phyloP scores from a whole-genome alignment of 2,113 vertebrate genomes.

The human region DNA sequence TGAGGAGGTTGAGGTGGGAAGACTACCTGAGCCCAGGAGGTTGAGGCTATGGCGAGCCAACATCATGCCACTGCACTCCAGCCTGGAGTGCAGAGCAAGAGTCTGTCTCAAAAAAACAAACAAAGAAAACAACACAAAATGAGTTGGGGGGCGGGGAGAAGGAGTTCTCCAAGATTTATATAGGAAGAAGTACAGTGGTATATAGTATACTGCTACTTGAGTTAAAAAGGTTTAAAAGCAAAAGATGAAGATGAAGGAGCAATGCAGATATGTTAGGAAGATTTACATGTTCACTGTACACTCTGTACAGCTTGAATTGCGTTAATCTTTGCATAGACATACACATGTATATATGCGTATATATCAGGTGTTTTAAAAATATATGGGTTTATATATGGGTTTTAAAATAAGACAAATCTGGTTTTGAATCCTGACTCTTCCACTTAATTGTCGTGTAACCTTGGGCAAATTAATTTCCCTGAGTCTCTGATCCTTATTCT shows the following conservation, averaged over 20 bases:
- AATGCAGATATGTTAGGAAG: not conserved
- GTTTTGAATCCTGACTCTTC: conserved; percentile 28
- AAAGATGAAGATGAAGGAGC: not conserved
- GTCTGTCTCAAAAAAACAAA: no score
- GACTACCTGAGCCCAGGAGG: no score
- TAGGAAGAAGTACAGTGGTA: not conserved
- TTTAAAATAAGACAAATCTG: conserved; percentile 31
- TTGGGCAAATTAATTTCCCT: conserved; percentile 19
- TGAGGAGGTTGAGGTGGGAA: no score
- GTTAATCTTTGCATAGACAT: not conserved
- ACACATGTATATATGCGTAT: not conserved
- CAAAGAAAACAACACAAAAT: no score
- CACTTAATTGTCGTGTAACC: conserved; percentile 1
- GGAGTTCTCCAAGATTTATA: not conserved
- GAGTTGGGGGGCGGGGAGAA: no score
- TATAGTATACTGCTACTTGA: not conserved
- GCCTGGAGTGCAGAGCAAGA: no score
- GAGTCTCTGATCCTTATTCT: not conserved
- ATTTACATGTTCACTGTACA: not conserved
- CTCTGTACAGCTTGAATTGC: not conserved
- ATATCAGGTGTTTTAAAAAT: not conserved
- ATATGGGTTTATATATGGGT: not conserved
- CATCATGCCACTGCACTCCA: no score
- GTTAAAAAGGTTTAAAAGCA: not conserved
- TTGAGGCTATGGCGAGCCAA: no score